Evolutionary conservation across 2,888 invertebrate genomes (phyloP).

Genomic region (Odontocerum albicorne): DNA sequence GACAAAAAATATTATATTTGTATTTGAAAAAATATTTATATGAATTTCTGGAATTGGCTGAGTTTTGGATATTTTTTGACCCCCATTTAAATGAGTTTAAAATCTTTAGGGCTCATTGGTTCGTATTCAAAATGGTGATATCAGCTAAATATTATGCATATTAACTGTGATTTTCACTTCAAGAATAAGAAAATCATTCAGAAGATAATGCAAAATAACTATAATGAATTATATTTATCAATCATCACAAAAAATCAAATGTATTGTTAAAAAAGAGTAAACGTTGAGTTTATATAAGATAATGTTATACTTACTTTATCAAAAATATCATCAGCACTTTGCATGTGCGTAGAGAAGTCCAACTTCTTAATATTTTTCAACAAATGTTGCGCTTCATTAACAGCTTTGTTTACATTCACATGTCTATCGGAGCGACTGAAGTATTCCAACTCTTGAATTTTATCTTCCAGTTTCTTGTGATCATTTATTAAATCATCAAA

Average conservation of each 20-base stretch:
- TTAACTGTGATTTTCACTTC: no score
- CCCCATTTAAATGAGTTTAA: no score
- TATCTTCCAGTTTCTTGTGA: constrained; percentile 45
- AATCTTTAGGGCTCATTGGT: no score
- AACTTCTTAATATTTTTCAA: constrained; percentile 49
- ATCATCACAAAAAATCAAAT: background rate
- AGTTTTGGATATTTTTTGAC: no score
- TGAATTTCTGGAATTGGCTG: no score
- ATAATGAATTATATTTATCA: background rate
- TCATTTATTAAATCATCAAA: constrained; percentile 43
- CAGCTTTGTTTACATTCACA: constrained; percentile 50
- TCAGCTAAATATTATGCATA: no score
- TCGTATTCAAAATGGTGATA: no score
- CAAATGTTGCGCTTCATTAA: constrained; percentile 52
- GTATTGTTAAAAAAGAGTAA: background rate
- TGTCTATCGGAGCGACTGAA: constrained; percentile 54
- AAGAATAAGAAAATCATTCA: background rate
- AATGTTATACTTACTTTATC: constrained; percentile 45
- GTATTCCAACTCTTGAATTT: constrained; percentile 53
- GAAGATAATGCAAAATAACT: background rate
- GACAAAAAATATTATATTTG: no score
- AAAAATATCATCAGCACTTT: constrained; percentile 49
- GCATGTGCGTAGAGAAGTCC: constrained; percentile 47
- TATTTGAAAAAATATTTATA: no score
- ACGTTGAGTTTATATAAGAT: no score